Evolutionary conservation across 2,797 vertebrate genomes (phyloP), one percentile per base, ranked within the genome.

Genomic region (Phrynocephalus guinanensis): DNA sequence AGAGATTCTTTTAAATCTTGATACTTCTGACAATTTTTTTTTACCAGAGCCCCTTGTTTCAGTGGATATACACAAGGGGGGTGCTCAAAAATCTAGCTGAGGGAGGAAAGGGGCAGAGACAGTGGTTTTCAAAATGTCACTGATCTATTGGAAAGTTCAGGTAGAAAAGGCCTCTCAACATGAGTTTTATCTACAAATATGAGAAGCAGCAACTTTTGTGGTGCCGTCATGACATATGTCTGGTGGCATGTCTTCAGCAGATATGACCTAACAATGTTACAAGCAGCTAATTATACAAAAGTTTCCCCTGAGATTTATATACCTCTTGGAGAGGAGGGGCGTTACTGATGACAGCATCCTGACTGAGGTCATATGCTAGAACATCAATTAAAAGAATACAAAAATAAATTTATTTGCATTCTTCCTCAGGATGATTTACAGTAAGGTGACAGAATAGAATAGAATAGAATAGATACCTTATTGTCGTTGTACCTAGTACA

Each of bases 381-480:
- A 73, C 82, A n/a, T 44, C 73, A 87, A 87, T 24, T 63, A 20
- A 20, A 22, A 26, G 66, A n/a, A 87, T 1, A 11, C 87, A 83
- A 60, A 78, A 89, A 18, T 18, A 48, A 48, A 5, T 18, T 60
- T 28, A 79, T 0, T 84, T 0, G 0, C n/a, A 33, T 72, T 38
- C 3, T 89, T 87, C 28, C n/a, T 81, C 30, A 76, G 3, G 76
- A 16, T 13, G 48, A 63, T 63, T 63, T 63, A 15, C 33, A 33
- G 33, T 33, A 56, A 56, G 52, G 13, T 56, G 52, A 13, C 13
- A 13, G 52, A 44, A 44, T 44, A 44, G 33, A 33, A 33, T 44
- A 44, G 5, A 44, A 44, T 33, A 33, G 38, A 44, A 44, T 44
- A 44, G 38, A 44, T 44, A 44, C 38, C 38, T 44, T 44, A 3